Evolutionary conservation across 2,888 invertebrate species (phyloP).

Genomic region (Ephialtes manifestator): DNA sequence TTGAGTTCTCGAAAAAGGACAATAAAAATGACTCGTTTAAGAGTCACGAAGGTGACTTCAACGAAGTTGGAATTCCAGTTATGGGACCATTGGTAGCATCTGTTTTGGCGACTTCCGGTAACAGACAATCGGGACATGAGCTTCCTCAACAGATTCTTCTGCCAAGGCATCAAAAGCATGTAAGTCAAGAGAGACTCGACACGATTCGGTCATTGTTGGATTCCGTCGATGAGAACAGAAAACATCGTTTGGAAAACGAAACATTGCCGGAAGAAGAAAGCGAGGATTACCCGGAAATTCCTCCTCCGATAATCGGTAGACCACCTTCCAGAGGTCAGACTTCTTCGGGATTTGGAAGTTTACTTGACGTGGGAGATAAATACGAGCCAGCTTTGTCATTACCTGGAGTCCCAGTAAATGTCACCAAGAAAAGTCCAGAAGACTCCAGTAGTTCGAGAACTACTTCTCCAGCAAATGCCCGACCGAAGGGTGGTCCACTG

Average conservation of each 20-base stretch:
- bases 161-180: constrained; percentile 66
- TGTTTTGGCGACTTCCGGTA: constrained; percentile 37
- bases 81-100: constrained; percentile 67
- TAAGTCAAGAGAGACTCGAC: constrained; percentile 70
- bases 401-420: constrained; percentile 45
- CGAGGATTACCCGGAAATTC: constrained; percentile 61
- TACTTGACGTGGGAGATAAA: constrained; percentile 75
- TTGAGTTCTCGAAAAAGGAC: constrained; percentile 73
- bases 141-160: constrained; percentile 53
- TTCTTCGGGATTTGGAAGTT: constrained; percentile 81
- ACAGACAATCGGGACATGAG: constrained; percentile 7
- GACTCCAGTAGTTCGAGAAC: constrained; percentile 72
- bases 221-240: constrained; percentile 64
- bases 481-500: constrained; percentile 67
- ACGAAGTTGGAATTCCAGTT: constrained; percentile 83
- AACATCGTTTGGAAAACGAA: constrained; percentile 68
- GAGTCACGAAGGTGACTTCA: constrained; percentile 80
- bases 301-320: constrained; percentile 68
- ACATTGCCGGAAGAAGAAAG: constrained; percentile 53
- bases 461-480: constrained; percentile 69
- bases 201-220: constrained; percentile 69
- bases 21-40: constrained; percentile 34
- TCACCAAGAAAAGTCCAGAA: constrained; percentile 70
- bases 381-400: constrained; percentile 56
- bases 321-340: constrained; percentile 78